Evolutionary conservation across 1,140 invertebrate species (phyloP).

Genomic region (Penaeus vannamei): DNA sequence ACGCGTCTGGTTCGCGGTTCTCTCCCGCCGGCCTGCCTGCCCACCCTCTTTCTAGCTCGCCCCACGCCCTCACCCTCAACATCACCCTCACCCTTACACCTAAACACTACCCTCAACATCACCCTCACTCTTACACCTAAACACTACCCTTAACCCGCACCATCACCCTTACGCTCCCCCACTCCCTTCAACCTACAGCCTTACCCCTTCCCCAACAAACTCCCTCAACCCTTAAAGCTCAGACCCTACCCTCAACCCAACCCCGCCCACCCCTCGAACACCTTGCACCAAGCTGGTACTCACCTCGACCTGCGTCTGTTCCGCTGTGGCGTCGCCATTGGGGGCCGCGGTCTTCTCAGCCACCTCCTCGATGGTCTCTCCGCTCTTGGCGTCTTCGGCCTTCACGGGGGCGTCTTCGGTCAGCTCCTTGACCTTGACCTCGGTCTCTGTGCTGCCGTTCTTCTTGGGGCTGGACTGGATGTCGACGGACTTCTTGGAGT

Average conservation of each 20-base stretch:
- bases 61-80: too few species aligned
- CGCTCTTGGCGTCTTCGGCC: conserved; percentile 43
- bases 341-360: conserved; percentile 56
- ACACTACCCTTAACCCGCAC: too few species aligned
- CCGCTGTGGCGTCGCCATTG: conserved; percentile 57
- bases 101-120: too few species aligned
- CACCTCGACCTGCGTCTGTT: conserved; percentile 62
- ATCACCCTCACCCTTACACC: too few species aligned
- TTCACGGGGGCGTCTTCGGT: conserved; percentile 46
- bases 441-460: conserved; percentile 56
- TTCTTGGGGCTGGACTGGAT: conserved; percentile 63
- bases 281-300: background rate
- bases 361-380: conserved; percentile 56
- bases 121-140: too few species aligned
- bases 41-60: too few species aligned
- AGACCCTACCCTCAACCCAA: background rate
- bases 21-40: too few species aligned
- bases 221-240: too few species aligned
- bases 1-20: too few species aligned
- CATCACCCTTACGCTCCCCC: too few species aligned
- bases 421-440: conserved; percentile 60
- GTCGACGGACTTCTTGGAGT: conserved; percentile 62
- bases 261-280: background rate
- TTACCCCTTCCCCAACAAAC: too few species aligned
- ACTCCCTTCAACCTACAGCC: too few species aligned